Base-by-base conservation (phyloP, 2,888 invertebrate genomes). In the Orthosia gothica region DNA sequence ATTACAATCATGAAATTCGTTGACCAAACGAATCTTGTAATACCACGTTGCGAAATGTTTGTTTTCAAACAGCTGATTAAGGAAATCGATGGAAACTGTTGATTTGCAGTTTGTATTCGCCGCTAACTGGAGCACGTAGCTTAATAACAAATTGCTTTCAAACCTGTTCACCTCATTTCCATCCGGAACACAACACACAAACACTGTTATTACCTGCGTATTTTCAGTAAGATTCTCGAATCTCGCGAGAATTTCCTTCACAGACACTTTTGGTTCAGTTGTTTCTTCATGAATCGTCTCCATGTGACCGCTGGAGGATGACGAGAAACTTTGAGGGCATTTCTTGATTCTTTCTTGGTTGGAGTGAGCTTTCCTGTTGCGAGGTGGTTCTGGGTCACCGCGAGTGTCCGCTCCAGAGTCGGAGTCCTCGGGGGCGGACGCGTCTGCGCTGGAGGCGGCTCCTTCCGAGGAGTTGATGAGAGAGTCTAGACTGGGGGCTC, bases 201-300 rank as follows among this genome's bases (percentile, higher is more conserved):
- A 82, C 88, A 88, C 88, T 85, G 68, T 77, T 71, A 82, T 91
- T 91, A 91, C 91, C 91, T 91, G 91, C 74, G 83, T 87, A 81
- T 96, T 97, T 87, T 96, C 96, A 78, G 94, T 97, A 85, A 98
- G 96, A 90, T 97, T 97, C 94, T 98, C 98, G 94, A 98, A 98
- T 83, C 98, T 97, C 70, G 98, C 98, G 87, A 98, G 96, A 86
- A 98, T 98, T 91, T 98, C 98, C 91, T 98, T 98, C 82, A 98
- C 98, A 82, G 98, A 98, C 89, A 98, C 97, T 95, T 98, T 98
- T n/a, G 97, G 98, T 91, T 98, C 98, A 62, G 96, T 96, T 52
- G 97, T 97, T 89, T 98, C 98, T 93, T 98, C 98, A 75, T 98
- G 97, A 82, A 98, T 98, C 66, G 98, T 98, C 93, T 98, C 98